A percentile compares a stretch with the other conserved stretches of the same genome.
These are phyloP conservation scores for Nemapogon koenigi DNA, from an alignment of 2,888 invertebrate species.

Conservation along the genomic window DNA sequence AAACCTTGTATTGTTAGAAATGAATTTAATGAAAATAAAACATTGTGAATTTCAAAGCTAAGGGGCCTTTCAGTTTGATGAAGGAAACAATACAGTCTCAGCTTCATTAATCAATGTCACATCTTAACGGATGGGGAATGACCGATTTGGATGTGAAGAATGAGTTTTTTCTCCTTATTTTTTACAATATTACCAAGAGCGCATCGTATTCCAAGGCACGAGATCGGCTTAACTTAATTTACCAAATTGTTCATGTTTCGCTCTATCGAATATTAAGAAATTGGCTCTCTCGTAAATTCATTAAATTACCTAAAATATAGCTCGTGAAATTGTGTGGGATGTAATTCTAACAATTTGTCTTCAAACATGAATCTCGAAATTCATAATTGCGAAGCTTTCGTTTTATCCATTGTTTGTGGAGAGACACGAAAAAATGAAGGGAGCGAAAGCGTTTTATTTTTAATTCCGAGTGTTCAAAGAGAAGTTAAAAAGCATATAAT, in stretches of 20 bases:
- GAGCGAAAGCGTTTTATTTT: conserved; percentile 45
- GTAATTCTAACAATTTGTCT: conserved; percentile 8
- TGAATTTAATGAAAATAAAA: too few species aligned
- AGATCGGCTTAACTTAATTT: too few species aligned
- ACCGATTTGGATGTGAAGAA: conserved; percentile 28
- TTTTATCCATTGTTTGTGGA: conserved; percentile 33
- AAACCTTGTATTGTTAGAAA: too few species aligned
- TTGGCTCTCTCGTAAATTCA: neutral
- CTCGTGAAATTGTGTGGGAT: conserved; percentile 6
- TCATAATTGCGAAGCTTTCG: conserved; percentile 4
- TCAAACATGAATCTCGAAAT: conserved; percentile 4
- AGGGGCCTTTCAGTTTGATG: conserved; percentile 19
- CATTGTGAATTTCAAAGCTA: too few species aligned
- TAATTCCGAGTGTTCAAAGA: conserved; percentile 43
- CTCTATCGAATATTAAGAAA: too few species aligned
- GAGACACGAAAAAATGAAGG: conserved; percentile 46
- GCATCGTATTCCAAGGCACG: too few species aligned
- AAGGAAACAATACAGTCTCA: conserved; percentile 32
- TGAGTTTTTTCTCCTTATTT: conserved; percentile 7
- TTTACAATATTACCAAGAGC: conserved; percentile 5
- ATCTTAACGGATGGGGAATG: conserved; percentile 30
- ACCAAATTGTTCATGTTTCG: too few species aligned
- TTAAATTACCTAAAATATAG: conserved; percentile 4
- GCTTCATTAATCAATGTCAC: conserved; percentile 40
- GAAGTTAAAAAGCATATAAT: conserved; percentile 54